These are phyloP conservation scores for Pherbina coryleti DNA, from an alignment of 2,888 invertebrate genomes.

Conservation along the genomic window DNA sequence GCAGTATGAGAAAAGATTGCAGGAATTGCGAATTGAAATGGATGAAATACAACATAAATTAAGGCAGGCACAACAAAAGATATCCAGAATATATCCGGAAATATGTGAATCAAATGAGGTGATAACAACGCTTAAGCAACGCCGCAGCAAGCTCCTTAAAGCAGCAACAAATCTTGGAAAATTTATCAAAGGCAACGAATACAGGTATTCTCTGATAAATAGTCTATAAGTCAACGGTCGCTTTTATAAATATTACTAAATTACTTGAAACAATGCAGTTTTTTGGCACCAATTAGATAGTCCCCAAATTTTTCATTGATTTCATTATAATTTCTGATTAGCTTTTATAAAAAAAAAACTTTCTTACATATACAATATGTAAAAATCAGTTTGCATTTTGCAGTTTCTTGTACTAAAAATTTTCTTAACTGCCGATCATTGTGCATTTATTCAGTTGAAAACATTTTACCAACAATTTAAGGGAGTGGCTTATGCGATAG, in stretches of 20 bases:
- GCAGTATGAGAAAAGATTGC: constrained; percentile 58
- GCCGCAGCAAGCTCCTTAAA: constrained; percentile 58
- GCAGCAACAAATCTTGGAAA: constrained; percentile 61
- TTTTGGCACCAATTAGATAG: no score
- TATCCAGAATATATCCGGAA: constrained; percentile 62
- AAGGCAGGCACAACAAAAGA: constrained; percentile 58
- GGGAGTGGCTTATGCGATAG: no score
- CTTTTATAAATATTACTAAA: no score
- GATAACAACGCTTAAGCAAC: constrained; percentile 61
- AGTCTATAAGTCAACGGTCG: background rate
- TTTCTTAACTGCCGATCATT: no score
- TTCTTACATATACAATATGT: background rate
- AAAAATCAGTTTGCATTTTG: no score
- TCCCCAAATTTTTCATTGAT: no score
- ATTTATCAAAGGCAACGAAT: constrained; percentile 56
- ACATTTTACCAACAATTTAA: no score
- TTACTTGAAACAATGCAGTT: no score
- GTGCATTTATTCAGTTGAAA: no score
- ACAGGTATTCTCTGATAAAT: constrained; percentile 52
- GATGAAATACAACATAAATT: constrained; percentile 55
- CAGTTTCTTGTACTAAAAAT: no score
- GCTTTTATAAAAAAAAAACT: background rate
- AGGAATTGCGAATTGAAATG: constrained; percentile 60
- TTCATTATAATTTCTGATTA: constrained; percentile 28
- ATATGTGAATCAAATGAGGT: constrained; percentile 62